Evolutionary conservation across 2,797 vertebrate genomes (phyloP).

Genomic region (Falco columbarius): DNA sequence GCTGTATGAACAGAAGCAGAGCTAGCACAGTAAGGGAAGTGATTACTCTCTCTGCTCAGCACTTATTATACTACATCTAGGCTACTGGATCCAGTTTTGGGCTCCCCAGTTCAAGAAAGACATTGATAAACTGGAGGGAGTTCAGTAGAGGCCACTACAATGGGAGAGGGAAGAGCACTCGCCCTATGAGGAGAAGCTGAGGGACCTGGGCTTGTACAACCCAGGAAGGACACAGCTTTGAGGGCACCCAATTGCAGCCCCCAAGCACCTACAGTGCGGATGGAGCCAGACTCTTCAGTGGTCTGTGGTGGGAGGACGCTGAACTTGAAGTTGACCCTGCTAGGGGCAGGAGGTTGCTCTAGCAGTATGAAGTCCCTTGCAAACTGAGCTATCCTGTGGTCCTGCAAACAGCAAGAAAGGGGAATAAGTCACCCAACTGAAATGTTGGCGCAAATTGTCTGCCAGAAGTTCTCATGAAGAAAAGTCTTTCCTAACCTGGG

Average conservation of each 20-base stretch:
- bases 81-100: not conserved
- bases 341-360: not conserved
- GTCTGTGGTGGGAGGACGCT: not conserved
- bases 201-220: not conserved
- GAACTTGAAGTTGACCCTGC: not conserved
- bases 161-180: not conserved
- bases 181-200: not conserved
- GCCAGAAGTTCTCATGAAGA: not conserved
- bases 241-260: not conserved
- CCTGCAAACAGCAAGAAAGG: not conserved
- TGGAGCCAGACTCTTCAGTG: not conserved
- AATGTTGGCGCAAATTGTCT: not conserved
- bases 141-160: not conserved
- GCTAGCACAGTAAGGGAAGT: not conserved
- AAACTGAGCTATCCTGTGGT: not conserved
- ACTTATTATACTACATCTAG: not conserved
- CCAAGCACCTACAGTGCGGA: not conserved
- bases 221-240: not conserved
- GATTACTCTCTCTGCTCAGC: not conserved
- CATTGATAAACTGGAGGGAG: not conserved
- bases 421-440: not conserved
- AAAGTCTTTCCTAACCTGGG: not conserved
- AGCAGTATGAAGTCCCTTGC: not conserved
- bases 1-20: not conserved
- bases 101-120: not conserved